A percentile compares a stretch with the other conserved stretches of the same genome.
These are phyloP conservation scores for Platysternon megacephalum DNA, from an alignment of 2,113 vertebrate genomes.

Conservation along the genomic window DNA sequence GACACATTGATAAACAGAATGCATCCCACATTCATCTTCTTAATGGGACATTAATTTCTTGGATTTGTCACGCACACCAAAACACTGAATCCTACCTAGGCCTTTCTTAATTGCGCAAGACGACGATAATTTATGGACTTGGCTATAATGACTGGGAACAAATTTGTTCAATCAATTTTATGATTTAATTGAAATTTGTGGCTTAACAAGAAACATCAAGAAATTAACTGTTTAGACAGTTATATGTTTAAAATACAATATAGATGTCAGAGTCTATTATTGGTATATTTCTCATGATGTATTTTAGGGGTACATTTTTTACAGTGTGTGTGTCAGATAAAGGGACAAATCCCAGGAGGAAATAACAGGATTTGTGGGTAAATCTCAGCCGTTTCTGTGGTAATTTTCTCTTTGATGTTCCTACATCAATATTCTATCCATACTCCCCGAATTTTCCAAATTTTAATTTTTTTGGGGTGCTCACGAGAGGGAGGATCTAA, in stretches of 20 bases:
- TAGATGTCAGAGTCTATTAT: conserved; percentile 18
- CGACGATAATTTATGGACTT: conserved; percentile 73
- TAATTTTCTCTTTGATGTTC: not conserved
- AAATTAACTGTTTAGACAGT: conserved; percentile 43
- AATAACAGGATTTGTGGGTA: conserved; percentile 30
- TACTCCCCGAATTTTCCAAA: not conserved
- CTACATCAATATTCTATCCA: conserved; percentile 12
- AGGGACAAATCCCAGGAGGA: not conserved
- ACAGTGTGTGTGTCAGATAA: not conserved
- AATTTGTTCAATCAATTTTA: conserved; percentile 66
- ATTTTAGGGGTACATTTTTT: conserved; percentile 41
- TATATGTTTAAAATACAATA: not conserved
- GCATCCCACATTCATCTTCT: conserved; percentile 73
- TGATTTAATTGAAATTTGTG: conserved; percentile 64
- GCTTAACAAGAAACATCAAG: conserved; percentile 53
- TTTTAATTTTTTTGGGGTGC: not conserved
- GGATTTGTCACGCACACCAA: conserved; percentile 70
- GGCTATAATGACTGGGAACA: conserved; percentile 56
- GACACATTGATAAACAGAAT: conserved; percentile 66
- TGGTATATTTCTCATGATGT: conserved; percentile 17
- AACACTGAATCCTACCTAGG: conserved; percentile 73
- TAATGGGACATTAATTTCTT: conserved; percentile 80
- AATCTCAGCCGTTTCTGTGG: not conserved
- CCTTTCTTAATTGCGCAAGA: conserved; percentile 74
- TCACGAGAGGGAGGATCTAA: not conserved